Conservation (phyloP, 2,113 vertebrate species). For the Gambusia holbrooki region DNA sequence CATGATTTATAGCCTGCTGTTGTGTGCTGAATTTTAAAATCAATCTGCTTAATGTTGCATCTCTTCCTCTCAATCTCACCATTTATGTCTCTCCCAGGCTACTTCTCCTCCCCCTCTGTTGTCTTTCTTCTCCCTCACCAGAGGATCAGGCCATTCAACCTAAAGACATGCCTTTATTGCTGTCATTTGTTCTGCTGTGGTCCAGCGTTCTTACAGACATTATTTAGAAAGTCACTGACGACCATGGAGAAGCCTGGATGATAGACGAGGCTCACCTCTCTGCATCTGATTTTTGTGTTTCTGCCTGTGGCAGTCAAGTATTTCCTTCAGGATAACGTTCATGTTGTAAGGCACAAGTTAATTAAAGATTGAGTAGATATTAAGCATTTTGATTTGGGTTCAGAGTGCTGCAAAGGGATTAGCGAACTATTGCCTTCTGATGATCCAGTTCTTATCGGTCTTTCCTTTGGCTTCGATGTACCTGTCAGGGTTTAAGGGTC, state of each 20-base stretch:
- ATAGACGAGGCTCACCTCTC: constrained; percentile 38
- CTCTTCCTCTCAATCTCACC: constrained; percentile 57
- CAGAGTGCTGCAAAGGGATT: constrained; percentile 38
- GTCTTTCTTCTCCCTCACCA: constrained; percentile 22
- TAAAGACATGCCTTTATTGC: constrained; percentile 60
- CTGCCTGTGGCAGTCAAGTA: background rate
- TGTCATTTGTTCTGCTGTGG: constrained; percentile 71
- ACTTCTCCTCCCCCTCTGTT: constrained; percentile 9
- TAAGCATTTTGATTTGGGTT: constrained; percentile 6
- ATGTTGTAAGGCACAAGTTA: constrained; percentile 43
- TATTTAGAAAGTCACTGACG: constrained; percentile 71
- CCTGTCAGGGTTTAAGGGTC: constrained; percentile 16
- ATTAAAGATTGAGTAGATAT: constrained; percentile 62
- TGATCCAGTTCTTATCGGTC: constrained; percentile 41
- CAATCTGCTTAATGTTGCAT: constrained; percentile 80
- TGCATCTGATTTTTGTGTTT: background rate
- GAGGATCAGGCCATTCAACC: constrained; percentile 52
- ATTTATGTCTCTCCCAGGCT: constrained; percentile 29
- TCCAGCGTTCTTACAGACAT: constrained; percentile 42
- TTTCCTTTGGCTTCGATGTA: constrained; percentile 50
- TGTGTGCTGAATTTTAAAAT: constrained; percentile 74
- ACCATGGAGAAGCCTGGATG: constrained; percentile 33
- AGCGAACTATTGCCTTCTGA: constrained; percentile 17
- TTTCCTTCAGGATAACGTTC: constrained; percentile 35
- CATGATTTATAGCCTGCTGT: constrained; percentile 66